phyloP scores from a whole-genome alignment of 2,113 vertebrate species.

The Rutilus rutilus region DNA sequence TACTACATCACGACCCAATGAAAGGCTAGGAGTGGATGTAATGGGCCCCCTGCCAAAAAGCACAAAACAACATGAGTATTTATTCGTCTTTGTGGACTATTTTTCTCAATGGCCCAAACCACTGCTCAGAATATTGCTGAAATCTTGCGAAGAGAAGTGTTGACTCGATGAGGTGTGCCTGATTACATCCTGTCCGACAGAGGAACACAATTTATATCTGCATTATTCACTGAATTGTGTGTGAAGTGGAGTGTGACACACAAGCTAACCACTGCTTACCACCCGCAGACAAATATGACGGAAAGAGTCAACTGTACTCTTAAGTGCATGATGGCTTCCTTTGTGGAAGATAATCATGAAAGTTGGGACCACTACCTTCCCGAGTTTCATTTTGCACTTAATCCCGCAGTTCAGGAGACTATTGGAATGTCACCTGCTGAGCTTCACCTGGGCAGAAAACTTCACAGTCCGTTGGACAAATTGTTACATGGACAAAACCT shows the following conservation, averaged over 20 bases:
- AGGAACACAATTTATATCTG: not conserved
- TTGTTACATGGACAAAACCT: no score
- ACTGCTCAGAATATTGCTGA: not conserved
- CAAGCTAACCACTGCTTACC: not conserved
- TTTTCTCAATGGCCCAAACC: not conserved
- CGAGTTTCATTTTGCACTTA: no score
- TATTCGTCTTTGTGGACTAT: slow-evolving; percentile 39
- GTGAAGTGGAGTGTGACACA: not conserved
- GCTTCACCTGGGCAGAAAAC: no score
- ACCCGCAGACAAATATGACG: not conserved
- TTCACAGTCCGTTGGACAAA: no score
- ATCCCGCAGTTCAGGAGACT: no score
- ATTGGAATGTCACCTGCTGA: no score
- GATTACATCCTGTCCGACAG: not conserved
- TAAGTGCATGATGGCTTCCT: not conserved
- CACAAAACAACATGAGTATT: not conserved
- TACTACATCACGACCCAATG: no score
- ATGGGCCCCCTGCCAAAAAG: not conserved
- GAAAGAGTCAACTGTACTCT: not conserved
- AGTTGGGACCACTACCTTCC: not conserved
- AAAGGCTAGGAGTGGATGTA: no score
- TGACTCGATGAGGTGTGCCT: not conserved
- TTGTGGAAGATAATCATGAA: not conserved
- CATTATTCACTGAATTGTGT: not conserved
- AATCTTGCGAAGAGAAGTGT: not conserved